phyloP scores from a whole-genome alignment of 2,797 vertebrate species.

The Gymnoscopelus braueri region DNA sequence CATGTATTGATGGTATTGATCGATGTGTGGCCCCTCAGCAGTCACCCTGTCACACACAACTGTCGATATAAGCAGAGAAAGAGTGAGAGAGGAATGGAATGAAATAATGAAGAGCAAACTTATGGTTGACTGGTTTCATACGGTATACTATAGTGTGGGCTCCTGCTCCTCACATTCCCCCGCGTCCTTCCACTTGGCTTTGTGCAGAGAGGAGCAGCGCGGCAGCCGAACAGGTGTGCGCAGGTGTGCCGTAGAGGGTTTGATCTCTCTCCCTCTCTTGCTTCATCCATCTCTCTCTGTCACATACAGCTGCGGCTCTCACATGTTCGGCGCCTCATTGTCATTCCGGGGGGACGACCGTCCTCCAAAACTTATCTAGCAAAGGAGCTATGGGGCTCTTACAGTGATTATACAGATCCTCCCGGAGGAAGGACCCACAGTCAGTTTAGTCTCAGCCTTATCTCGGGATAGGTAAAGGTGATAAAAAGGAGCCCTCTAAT shows the following conservation, averaged over 20 bases:
- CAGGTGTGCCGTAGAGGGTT: slow-evolving; percentile 62
- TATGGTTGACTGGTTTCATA: background rate
- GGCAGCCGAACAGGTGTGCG: slow-evolving; percentile 65
- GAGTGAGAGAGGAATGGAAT: too few relatives aligned
- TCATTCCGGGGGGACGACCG: slow-evolving; percentile 62
- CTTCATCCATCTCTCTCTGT: slow-evolving; percentile 66
- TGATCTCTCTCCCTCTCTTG: slow-evolving; percentile 55
- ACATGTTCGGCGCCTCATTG: slow-evolving; percentile 60
- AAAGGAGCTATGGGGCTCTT: slow-evolving; percentile 49
- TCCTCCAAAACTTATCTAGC: slow-evolving; percentile 57
- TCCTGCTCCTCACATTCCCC: background rate
- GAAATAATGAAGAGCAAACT: too few relatives aligned
- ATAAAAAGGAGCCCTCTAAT: slow-evolving; percentile 7
- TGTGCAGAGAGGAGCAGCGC: slow-evolving; percentile 50
- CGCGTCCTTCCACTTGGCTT: slow-evolving; percentile 6
- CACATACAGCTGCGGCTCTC: slow-evolving; percentile 66
- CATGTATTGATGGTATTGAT: too few relatives aligned
- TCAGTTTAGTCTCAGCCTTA: slow-evolving; percentile 19
- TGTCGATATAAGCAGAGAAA: slow-evolving; percentile 1
- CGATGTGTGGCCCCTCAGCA: too few relatives aligned
- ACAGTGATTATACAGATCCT: slow-evolving; percentile 62
- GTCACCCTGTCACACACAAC: too few relatives aligned
- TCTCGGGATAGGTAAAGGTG: slow-evolving; percentile 33
- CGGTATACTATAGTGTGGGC: background rate
- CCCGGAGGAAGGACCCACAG: slow-evolving; percentile 25